Conservation (phyloP, 2,888 invertebrate genomes). For the Coleophora deauratella region DNA sequence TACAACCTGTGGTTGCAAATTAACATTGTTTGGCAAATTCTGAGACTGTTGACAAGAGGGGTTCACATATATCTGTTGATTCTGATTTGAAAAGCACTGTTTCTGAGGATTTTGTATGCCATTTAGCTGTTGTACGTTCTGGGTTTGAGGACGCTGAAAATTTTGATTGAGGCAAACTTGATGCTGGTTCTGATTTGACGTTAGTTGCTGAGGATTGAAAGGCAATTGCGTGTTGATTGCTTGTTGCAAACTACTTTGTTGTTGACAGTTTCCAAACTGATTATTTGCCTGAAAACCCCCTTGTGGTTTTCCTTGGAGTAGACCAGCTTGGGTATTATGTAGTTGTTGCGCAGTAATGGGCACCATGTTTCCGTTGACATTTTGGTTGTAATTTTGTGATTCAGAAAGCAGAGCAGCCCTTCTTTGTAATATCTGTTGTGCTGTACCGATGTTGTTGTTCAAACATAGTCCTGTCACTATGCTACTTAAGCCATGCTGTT, state of each 20-base stretch:
- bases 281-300: no score
- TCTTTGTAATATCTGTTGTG: constrained; percentile 1
- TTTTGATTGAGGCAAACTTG: neutral
- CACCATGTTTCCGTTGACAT: neutral
- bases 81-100: constrained; percentile 5
- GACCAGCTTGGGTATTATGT: neutral
- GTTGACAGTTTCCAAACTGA: neutral
- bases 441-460: neutral
- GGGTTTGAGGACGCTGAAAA: constrained; percentile 16
- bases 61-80: neutral
- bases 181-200: no score
- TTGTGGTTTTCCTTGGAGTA: no score
- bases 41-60: no score
- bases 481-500: neutral
- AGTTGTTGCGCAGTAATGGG: constrained; percentile 1
- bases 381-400: constrained; percentile 1
- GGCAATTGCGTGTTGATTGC: neutral
- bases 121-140: constrained; percentile 15
- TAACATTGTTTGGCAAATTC: constrained; percentile 12
- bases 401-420: constrained; percentile 2
- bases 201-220: neutral
- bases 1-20: constrained; percentile 15
- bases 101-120: neutral
- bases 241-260: constrained; percentile 8
- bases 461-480: neutral